Conservation (phyloP, 1,140 invertebrate genomes). For the Dendrolimus punctatus region DNA sequence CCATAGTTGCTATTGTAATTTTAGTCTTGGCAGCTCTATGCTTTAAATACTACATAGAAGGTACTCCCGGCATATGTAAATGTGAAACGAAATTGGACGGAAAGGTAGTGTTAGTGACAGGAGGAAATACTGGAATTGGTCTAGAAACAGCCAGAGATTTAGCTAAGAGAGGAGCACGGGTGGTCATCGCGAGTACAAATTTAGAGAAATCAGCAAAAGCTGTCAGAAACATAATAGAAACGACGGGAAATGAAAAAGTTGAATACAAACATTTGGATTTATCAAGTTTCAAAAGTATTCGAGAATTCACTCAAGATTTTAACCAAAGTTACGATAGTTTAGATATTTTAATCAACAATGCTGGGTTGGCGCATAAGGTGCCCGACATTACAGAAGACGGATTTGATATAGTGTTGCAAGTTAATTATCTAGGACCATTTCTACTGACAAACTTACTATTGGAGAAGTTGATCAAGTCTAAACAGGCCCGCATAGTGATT, state of each 20-base stretch:
- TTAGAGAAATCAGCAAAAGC: constrained; percentile 67
- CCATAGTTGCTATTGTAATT: too few relatives aligned
- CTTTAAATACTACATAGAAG: too few relatives aligned
- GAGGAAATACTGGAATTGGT: constrained; percentile 87
- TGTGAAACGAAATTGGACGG: constrained; percentile 52
- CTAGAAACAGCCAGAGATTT: constrained; percentile 80
- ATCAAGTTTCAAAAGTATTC: constrained; percentile 31
- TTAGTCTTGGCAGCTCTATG: too few relatives aligned
- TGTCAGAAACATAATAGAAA: constrained; percentile 31
- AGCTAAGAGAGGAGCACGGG: constrained; percentile 75
- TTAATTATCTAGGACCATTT: constrained; percentile 80
- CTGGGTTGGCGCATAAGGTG: constrained; percentile 58
- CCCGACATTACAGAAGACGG: constrained; percentile 72
- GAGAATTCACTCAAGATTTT: constrained; percentile 36
- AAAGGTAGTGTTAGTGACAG: constrained; percentile 84
- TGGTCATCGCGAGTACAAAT: constrained; percentile 80
- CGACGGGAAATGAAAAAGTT: constrained; percentile 40
- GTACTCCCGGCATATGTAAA: too few relatives aligned
- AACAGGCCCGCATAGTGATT: constrained; percentile 77
- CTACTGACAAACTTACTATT: constrained; percentile 77
- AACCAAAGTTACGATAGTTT: constrained; percentile 67
- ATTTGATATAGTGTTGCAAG: constrained; percentile 74
- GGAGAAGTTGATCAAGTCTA: constrained; percentile 58
- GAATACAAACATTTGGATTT: constrained; percentile 41
- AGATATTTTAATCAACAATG: constrained; percentile 83